A percentile compares a stretch with the other conserved stretches of the same genome.
Conservation (phyloP, 2,113 vertebrate species). For the Corydoras maculifer region DNA sequence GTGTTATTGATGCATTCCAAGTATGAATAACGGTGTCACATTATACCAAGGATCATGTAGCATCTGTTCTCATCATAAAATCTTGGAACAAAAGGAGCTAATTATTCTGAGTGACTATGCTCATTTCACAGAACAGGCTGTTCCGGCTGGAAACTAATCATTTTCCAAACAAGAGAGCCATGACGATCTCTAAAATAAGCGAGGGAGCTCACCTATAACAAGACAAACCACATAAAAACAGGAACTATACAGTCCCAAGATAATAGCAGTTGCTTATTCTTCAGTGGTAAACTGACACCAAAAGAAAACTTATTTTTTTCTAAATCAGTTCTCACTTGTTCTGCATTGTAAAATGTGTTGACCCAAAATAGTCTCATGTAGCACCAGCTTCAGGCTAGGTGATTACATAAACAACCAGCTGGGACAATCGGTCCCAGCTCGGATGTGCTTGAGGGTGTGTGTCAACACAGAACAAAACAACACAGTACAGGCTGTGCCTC, state of each 20-base stretch:
- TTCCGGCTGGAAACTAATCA: constrained; percentile 61
- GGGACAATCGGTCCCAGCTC: constrained; percentile 28
- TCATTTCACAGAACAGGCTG: constrained; percentile 53
- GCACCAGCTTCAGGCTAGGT: constrained; percentile 22
- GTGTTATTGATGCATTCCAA: neutral
- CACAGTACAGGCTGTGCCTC: constrained; percentile 10
- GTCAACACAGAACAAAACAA: constrained; percentile 24
- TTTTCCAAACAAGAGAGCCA: constrained; percentile 47
- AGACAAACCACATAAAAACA: too few relatives aligned
- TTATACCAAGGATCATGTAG: constrained; percentile 34
- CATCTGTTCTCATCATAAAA: constrained; percentile 16
- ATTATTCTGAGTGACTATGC: constrained; percentile 57
- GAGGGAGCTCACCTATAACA: too few relatives aligned
- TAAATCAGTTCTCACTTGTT: constrained; percentile 9
- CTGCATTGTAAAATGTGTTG: constrained; percentile 25
- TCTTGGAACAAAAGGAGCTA: constrained; percentile 53
- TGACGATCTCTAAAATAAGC: constrained; percentile 36
- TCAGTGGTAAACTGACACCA: constrained; percentile 11
- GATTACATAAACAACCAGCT: constrained; percentile 36
- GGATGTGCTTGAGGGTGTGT: constrained; percentile 12
- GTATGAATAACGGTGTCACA: neutral
- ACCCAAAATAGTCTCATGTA: constrained; percentile 23
- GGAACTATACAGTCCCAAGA: too few relatives aligned
- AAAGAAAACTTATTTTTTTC: constrained; percentile 1
- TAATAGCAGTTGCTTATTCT: neutral